Evolutionary conservation across 2,888 invertebrate species (phyloP).

Genomic region (Orthonychiurus folsomi): DNA sequence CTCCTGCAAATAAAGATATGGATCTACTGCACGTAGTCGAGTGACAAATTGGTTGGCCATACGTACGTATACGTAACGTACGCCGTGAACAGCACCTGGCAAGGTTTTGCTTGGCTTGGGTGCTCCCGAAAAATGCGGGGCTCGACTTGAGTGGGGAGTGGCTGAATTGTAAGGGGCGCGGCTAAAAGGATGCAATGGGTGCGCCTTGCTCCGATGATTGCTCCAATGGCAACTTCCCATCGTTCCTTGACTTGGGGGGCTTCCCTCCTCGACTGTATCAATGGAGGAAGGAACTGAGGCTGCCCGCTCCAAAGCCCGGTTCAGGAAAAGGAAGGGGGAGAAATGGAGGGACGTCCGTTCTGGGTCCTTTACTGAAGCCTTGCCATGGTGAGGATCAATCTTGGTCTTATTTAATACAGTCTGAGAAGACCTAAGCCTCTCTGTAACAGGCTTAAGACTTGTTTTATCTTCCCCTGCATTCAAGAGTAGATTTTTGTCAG

Average conservation of each 20-base stretch:
- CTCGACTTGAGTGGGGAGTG: background rate
- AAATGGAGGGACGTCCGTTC: constrained; percentile 10
- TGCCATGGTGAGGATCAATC: constrained; percentile 41
- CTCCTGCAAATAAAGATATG: background rate
- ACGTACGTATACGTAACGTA: no score
- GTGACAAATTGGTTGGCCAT: background rate
- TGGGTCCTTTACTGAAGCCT: constrained; percentile 40
- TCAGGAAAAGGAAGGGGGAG: background rate
- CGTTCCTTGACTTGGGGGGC: background rate
- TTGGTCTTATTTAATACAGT: constrained; percentile 44
- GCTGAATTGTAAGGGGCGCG: background rate
- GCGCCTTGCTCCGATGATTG: no score
- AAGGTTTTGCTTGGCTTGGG: no score
- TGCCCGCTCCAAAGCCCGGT: background rate
- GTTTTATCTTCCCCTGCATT: constrained; percentile 44
- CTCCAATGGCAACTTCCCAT: no score
- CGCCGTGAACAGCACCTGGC: no score
- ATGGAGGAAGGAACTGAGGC: constrained; percentile 2
- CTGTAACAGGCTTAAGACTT: constrained; percentile 44
- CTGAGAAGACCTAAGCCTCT: constrained; percentile 43
- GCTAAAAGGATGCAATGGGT: background rate
- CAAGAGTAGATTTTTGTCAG: constrained; percentile 43
- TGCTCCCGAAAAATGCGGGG: no score
- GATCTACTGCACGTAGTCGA: background rate
- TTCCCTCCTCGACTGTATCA: background rate